Evolutionary conservation across 1,140 invertebrate species (phyloP), one percentile per base, ranked within the genome.

Genomic region (Oncopodura yosiiana): DNA sequence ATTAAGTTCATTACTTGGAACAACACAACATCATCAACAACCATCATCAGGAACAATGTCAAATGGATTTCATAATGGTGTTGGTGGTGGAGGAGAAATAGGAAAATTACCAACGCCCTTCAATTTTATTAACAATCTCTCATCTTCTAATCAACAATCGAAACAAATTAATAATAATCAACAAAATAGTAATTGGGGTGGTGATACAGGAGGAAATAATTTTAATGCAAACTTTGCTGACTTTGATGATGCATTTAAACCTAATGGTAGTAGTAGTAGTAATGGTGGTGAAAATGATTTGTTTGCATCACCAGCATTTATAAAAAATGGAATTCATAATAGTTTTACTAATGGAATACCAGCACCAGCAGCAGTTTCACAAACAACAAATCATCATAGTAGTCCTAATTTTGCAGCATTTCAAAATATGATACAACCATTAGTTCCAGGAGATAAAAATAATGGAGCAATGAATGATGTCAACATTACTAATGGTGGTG

Each of bases 151-250:
- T 30, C 37, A 43, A 14, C 34, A 26, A 26, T 26, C 42, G 16
- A 29, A 21, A 9, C 36, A 42, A 21, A 38, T 39, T 8, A 56
- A 36, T 38, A 56, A 51, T 39, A 50, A 48, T 34, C 30, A 41
- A 43, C 37, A 37, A 34, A 50, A 50, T 38, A 29, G 48, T 38
- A 41, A 51, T 36, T 37, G 38, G 16, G 6, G 8, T 16, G 5
- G 38, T 6, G 30, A 1, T 45, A 32, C 34, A 23, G 50, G 32
- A 26, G 24, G 26, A 19, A 34, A 58, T 34, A 44, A 58, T 49
- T 63, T 61, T 27, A 64, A 65, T 60, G 61, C 60, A 34, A 67
- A 67, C 54, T 68, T 68, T 65, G 67, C 67, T 1, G 65, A 68
- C 49, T 68, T 68, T 54, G 67, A 68, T 36, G 60, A 65, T 53